These are phyloP conservation scores for Clostera curtula DNA, from an alignment of 2,888 invertebrate genomes.

Conservation along the genomic window DNA sequence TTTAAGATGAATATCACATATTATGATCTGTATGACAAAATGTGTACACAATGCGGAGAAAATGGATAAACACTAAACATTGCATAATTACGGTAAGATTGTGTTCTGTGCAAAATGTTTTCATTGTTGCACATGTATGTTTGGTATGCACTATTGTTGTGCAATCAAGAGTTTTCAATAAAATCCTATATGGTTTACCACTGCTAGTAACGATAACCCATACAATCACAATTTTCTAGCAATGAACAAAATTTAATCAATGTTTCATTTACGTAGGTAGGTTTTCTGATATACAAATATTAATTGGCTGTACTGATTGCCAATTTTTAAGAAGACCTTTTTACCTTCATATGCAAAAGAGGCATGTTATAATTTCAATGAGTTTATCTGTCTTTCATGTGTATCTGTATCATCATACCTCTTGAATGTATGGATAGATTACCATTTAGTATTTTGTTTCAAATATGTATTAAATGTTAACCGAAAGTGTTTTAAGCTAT, in stretches of 20 bases:
- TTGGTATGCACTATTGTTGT: slow-evolving; percentile 60
- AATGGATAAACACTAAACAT: slow-evolving; percentile 20
- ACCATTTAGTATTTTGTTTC: too few relatives aligned
- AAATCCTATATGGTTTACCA: slow-evolving; percentile 55
- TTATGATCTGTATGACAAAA: neutral
- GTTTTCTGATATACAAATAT: slow-evolving; percentile 34
- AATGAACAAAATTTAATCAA: slow-evolving; percentile 47
- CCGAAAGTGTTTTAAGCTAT: too few relatives aligned
- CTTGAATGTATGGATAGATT: too few relatives aligned
- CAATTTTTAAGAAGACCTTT: slow-evolving; percentile 6
- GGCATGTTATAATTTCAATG: too few relatives aligned
- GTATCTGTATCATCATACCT: too few relatives aligned
- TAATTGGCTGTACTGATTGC: slow-evolving; percentile 3
- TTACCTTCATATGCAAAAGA: too few relatives aligned
- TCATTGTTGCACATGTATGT: slow-evolving; percentile 55
- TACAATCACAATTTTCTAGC: slow-evolving; percentile 30
- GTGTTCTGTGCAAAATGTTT: slow-evolving; percentile 38
- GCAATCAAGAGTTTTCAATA: slow-evolving; percentile 70
- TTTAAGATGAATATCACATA: neutral
- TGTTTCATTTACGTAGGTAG: slow-evolving; percentile 48
- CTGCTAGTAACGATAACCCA: slow-evolving; percentile 47
- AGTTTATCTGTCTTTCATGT: too few relatives aligned
- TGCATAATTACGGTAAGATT: slow-evolving; percentile 30
- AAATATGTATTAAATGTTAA: too few relatives aligned
- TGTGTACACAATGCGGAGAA: slow-evolving; percentile 2